phyloP scores from a whole-genome alignment of 2,888 invertebrate species.

The Spisula solida region DNA sequence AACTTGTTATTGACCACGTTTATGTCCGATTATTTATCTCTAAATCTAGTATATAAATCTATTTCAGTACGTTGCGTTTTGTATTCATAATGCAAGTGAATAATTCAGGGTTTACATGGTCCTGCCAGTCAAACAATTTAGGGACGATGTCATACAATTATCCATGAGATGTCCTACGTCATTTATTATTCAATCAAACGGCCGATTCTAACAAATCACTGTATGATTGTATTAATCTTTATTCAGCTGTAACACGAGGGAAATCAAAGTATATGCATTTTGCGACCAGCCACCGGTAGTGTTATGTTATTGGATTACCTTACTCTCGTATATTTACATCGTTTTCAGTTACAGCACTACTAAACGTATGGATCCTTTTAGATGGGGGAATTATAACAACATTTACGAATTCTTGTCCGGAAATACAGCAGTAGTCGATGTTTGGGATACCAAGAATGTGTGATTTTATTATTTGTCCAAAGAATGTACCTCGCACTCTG shows the following conservation, averaged over 20 bases:
- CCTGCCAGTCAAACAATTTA: not conserved
- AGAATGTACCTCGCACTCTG: too few species aligned
- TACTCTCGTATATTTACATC: conserved; percentile 5
- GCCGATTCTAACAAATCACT: not conserved
- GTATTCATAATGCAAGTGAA: too few species aligned
- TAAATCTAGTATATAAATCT: too few species aligned
- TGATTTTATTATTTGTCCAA: too few species aligned
- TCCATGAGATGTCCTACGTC: not conserved
- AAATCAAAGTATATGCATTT: not conserved
- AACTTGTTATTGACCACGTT: too few species aligned
- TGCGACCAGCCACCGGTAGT: not conserved
- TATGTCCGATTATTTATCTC: too few species aligned
- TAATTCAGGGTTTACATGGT: not conserved
- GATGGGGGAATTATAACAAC: not conserved
- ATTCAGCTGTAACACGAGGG: not conserved
- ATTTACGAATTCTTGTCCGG: not conserved
- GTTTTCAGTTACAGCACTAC: not conserved
- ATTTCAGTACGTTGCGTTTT: too few species aligned
- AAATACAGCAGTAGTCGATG: not conserved
- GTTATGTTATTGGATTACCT: not conserved
- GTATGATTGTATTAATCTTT: not conserved
- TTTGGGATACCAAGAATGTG: too few species aligned
- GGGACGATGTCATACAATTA: not conserved
- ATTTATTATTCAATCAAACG: conserved; percentile 2
- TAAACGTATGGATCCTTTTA: not conserved